Evolutionary conservation across 2,797 vertebrate genomes (phyloP).

Genomic region (Lutjanus argentimaculatus): DNA sequence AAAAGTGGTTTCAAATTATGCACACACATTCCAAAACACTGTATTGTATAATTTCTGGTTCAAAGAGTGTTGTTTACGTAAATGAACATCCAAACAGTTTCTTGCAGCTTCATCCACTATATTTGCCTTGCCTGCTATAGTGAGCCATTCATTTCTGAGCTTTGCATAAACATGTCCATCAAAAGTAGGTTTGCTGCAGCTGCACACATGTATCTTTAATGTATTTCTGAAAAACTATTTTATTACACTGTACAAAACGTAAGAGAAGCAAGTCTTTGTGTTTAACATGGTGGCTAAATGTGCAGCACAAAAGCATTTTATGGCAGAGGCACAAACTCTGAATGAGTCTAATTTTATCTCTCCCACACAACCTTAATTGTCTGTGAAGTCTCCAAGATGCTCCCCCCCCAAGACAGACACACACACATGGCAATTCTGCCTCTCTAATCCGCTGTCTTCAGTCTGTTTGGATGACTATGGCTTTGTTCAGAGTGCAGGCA

Average conservation of each 20-base stretch:
- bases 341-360: conserved; percentile 12
- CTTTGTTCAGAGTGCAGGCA: too few species aligned
- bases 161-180: background rate
- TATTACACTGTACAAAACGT: background rate
- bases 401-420: background rate
- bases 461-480: background rate
- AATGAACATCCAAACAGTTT: conserved; percentile 32
- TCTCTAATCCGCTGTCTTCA: background rate
- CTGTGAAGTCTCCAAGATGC: conserved; percentile 17
- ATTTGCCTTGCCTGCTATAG: conserved; percentile 6
- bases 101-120: background rate
- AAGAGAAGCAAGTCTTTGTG: background rate
- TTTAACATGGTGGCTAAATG: background rate
- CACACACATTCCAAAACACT: conserved; percentile 21
- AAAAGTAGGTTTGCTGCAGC: background rate
- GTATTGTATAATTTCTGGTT: conserved; percentile 49
- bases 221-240: background rate
- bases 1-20: conserved; percentile 42
- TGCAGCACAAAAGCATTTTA: background rate
- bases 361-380: conserved; percentile 12
- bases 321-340: background rate
- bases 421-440: background rate
- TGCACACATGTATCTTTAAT: background rate
- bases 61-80: conserved; percentile 42
- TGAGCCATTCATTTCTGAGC: background rate